Evolutionary conservation across 2,888 invertebrate species (phyloP).

Genomic region (Schizotus pectinicornis): DNA sequence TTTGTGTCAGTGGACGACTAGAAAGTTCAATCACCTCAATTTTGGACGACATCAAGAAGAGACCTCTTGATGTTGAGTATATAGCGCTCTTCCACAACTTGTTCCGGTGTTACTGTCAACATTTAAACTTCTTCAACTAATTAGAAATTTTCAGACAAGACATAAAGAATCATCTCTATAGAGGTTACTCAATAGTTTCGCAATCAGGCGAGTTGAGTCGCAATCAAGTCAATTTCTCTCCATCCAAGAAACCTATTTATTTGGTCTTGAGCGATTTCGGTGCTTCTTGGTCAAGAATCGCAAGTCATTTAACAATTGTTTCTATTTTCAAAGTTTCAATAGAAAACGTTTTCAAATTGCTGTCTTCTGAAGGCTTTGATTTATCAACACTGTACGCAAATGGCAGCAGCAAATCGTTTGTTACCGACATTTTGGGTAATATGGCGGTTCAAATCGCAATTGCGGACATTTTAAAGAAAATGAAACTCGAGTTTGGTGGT

Average conservation of each 20-base stretch:
- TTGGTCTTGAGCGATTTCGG: slow-evolving; percentile 91
- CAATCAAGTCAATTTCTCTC: not conserved
- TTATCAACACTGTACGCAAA: too few relatives aligned
- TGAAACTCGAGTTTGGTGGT: slow-evolving; percentile 51
- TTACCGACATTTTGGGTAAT: slow-evolving; percentile 28
- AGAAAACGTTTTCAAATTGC: not conserved
- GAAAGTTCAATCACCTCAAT: not conserved
- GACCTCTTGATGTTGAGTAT: slow-evolving; percentile 2
- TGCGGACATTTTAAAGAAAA: slow-evolving; percentile 59
- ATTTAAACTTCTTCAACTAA: too few relatives aligned
- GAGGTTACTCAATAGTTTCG: not conserved
- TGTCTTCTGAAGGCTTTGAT: slow-evolving; percentile 4
- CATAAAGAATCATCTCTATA: not conserved
- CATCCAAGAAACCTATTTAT: slow-evolving; percentile 17
- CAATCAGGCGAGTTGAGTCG: not conserved
- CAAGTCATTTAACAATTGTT: slow-evolving; percentile 73
- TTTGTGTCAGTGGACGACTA: slow-evolving; percentile 78
- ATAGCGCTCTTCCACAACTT: slow-evolving; percentile 9
- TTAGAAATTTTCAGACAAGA: not conserved
- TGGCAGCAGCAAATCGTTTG: too few relatives aligned
- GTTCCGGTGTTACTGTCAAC: slow-evolving; percentile 21
- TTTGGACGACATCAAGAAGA: not conserved
- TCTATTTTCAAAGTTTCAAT: slow-evolving; percentile 75
- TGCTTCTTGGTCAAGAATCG: slow-evolving; percentile 89
- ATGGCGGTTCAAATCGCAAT: slow-evolving; percentile 65